A percentile compares a stretch with the other conserved stretches of the same genome.
phyloP scores from a whole-genome alignment of 2,797 vertebrate species.

The Myioborus melanocephalus region DNA sequence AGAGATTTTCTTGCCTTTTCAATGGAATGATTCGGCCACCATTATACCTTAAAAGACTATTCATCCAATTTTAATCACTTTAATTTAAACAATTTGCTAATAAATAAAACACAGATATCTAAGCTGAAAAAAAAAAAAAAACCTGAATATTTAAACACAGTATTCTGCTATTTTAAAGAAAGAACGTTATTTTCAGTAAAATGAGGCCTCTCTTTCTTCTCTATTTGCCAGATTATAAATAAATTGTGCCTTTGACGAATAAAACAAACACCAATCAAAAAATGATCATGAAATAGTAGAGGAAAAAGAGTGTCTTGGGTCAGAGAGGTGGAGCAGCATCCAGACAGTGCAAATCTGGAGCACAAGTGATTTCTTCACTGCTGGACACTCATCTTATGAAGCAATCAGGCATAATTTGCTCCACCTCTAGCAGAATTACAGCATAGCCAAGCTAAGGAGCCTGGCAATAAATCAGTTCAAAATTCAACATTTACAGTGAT shows the following conservation, averaged over 20 bases:
- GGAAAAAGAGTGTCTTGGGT: neutral
- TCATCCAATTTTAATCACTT: neutral
- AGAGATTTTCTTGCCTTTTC: neutral
- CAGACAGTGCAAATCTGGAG: neutral
- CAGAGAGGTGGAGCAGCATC: neutral
- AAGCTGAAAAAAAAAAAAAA: neutral
- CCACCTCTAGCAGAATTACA: neutral
- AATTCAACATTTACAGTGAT: neutral
- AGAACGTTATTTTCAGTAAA: neutral
- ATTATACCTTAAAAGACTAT: neutral
- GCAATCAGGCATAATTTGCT: neutral
- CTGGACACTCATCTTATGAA: neutral
- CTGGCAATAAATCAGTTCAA: neutral
- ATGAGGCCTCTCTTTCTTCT: neutral
- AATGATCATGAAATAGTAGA: neutral
- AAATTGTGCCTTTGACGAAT: neutral
- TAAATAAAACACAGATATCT: neutral
- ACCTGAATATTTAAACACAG: neutral
- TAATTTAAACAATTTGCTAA: neutral
- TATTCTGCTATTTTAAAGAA: slow-evolving; percentile 10
- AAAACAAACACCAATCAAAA: neutral
- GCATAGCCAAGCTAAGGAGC: neutral
- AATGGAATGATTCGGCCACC: neutral
- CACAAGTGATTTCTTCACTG: neutral
- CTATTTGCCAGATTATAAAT: neutral